Conservation (phyloP, 2,113 vertebrate genomes). For the Labeo catla region DNA sequence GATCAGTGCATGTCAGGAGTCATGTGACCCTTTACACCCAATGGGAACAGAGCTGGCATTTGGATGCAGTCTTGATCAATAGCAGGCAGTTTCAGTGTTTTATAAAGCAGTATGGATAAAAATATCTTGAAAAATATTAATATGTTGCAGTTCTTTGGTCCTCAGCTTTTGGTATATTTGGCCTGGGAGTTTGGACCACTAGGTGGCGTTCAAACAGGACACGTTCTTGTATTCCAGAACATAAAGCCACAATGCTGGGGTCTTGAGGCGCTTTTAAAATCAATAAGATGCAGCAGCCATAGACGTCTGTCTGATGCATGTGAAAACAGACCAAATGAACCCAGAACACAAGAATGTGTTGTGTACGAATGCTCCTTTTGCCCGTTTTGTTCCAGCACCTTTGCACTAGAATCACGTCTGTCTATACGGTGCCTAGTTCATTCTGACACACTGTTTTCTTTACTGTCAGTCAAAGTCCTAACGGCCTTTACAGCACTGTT, state of each 20-base stretch:
- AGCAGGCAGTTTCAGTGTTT: background rate
- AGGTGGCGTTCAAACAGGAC: background rate
- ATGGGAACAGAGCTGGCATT: background rate
- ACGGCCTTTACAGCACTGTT: background rate
- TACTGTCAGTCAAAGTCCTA: background rate
- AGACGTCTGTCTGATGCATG: background rate
- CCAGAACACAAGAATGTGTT: background rate
- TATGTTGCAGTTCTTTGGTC: background rate
- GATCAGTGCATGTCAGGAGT: conserved; percentile 18
- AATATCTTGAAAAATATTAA: background rate
- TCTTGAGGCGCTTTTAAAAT: background rate
- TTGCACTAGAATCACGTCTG: conserved; percentile 11
- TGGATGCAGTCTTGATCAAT: background rate
- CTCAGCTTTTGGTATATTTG: background rate
- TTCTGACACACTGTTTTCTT: conserved; percentile 1
- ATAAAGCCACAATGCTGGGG: background rate
- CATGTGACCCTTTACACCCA: conserved; percentile 26
- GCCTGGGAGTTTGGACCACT: background rate
- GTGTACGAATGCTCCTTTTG: background rate
- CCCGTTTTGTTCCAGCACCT: conserved; percentile 12
- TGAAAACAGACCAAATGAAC: background rate
- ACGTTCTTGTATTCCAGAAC: background rate
- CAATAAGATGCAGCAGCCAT: background rate
- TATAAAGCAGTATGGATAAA: background rate
- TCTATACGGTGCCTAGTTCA: conserved; percentile 6